A percentile compares a stretch with the other conserved stretches of the same genome.
These are phyloP conservation scores for Propithecus coquereli DNA, from an alignment of 2,113 vertebrate genomes.

Conservation along the genomic window DNA sequence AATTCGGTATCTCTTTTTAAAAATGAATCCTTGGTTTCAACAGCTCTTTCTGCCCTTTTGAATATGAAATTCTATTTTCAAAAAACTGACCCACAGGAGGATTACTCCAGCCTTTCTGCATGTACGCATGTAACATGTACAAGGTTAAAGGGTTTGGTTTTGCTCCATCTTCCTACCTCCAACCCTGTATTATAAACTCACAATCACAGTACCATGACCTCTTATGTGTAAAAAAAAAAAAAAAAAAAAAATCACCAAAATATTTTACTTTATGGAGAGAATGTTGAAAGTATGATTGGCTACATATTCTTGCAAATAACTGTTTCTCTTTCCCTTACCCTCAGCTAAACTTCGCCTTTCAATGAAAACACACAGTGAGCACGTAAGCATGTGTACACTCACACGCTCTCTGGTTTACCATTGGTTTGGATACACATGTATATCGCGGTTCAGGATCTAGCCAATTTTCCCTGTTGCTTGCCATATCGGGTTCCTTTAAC, in stretches of 20 bases:
- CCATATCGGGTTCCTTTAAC: not conserved
- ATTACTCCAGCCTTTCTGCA: not conserved
- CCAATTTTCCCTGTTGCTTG: not conserved
- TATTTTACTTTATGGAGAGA: not conserved
- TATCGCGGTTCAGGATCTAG: not conserved
- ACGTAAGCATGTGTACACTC: not conserved
- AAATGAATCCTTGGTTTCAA: not conserved
- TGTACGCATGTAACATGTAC: not conserved
- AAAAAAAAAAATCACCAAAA: not conserved
- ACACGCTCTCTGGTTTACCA: not conserved
- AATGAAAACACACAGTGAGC: not conserved
- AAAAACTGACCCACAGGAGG: not conserved
- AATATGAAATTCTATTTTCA: constrained; percentile 31
- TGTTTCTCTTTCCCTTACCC: not conserved
- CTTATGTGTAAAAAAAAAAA: not conserved
- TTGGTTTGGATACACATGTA: not conserved
- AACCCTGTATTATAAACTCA: not conserved
- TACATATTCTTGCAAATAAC: not conserved
- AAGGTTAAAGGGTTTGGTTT: not conserved
- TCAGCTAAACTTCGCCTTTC: not conserved
- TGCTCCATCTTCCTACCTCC: not conserved
- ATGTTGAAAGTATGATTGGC: not conserved
- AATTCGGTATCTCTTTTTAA: not conserved
- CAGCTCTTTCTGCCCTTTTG: not conserved
- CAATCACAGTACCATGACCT: not conserved